Evolutionary conservation across 2,888 invertebrate genomes (phyloP).

Genomic region (Dermolepida albohirtum): DNA sequence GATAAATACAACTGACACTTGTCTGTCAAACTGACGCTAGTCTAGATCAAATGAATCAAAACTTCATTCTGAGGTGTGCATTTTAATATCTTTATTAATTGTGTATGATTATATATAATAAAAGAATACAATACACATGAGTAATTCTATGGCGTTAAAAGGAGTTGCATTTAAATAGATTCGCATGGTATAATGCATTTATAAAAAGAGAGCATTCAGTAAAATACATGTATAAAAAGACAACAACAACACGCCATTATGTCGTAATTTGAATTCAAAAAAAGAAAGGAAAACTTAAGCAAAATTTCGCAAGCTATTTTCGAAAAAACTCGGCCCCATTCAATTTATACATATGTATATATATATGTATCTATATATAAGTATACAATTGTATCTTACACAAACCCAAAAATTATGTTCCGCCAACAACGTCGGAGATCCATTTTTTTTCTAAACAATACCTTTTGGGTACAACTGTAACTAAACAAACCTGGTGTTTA

Average conservation of each 20-base stretch:
- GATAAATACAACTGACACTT: too few species aligned
- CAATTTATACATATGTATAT: not conserved
- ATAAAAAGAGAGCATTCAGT: conserved; percentile 15
- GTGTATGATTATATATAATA: too few species aligned
- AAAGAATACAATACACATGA: too few species aligned
- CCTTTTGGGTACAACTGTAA: conserved; percentile 25
- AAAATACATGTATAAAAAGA: conserved; percentile 9
- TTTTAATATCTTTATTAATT: too few species aligned
- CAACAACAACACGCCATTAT: conserved; percentile 1
- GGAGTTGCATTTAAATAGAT: too few species aligned
- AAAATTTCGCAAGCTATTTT: conserved; percentile 18
- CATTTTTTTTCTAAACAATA: conserved; percentile 17
- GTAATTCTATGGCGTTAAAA: too few species aligned
- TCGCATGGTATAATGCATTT: not conserved
- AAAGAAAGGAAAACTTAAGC: not conserved
- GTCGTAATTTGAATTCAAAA: conserved; percentile 6
- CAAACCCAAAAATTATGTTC: conserved; percentile 38
- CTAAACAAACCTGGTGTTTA: conserved; percentile 5
- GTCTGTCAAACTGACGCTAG: too few species aligned
- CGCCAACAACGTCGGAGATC: conserved; percentile 21
- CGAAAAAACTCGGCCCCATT: conserved; percentile 5
- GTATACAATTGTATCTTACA: conserved; percentile 14
- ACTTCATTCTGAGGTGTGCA: too few species aligned
- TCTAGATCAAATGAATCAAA: too few species aligned
- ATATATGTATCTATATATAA: too few species aligned